Evolutionary conservation across 2,797 vertebrate species (phyloP).

Genomic region (Betta splendens): DNA sequence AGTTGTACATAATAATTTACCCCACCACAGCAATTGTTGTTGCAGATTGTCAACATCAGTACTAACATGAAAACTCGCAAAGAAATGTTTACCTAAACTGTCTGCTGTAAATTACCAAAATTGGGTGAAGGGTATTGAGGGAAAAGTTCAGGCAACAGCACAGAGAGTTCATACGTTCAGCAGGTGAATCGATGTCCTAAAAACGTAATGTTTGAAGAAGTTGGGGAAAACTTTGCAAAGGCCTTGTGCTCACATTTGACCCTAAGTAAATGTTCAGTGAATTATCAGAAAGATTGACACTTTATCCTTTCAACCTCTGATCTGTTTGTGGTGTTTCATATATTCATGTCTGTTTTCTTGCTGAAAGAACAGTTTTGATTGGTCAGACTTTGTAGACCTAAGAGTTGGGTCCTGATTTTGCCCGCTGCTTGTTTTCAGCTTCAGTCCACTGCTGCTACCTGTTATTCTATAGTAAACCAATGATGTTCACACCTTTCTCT

Average conservation of each 20-base stretch:
- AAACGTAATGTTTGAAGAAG: constrained; percentile 43
- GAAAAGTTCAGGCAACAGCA: constrained; percentile 38
- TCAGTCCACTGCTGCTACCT: neutral
- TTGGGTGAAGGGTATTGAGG: constrained; percentile 51
- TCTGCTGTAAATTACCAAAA: constrained; percentile 13
- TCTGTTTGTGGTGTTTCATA: constrained; percentile 1
- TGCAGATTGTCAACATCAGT: neutral
- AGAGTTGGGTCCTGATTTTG: neutral
- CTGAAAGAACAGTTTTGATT: neutral
- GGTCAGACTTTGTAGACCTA: neutral
- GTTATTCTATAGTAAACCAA: neutral
- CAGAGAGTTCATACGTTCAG: constrained; percentile 21
- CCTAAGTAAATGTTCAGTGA: constrained; percentile 35
- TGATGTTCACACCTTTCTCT: constrained; percentile 5
- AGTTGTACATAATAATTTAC: too few relatives aligned
- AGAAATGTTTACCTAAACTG: neutral
- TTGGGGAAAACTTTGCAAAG: constrained; percentile 1
- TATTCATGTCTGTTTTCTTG: constrained; percentile 14
- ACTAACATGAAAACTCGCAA: constrained; percentile 2
- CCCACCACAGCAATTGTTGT: neutral
- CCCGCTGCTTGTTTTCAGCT: constrained; percentile 2
- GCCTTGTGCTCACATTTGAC: neutral
- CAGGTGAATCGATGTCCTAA: constrained; percentile 9
- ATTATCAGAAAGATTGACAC: neutral
- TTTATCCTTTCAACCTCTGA: constrained; percentile 17